These are phyloP conservation scores for Plodia interpunctella DNA, from an alignment of 1,140 invertebrate genomes.

Conservation along the genomic window DNA sequence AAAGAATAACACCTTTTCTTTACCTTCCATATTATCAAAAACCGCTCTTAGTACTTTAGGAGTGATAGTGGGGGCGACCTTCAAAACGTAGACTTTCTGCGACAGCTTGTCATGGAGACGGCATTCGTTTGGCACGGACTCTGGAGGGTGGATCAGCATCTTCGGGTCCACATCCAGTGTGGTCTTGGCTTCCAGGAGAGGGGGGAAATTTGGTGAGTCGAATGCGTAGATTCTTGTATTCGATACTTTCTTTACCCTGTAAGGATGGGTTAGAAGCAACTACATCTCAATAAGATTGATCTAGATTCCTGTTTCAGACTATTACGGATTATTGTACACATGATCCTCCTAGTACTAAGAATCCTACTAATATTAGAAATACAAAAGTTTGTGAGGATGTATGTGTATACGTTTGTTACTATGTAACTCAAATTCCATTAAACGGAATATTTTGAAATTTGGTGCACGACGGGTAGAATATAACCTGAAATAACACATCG, in stretches of 20 bases:
- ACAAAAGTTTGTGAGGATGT: too few species aligned
- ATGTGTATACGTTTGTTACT: too few species aligned
- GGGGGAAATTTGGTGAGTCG: constrained; percentile 90
- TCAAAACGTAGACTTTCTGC: constrained; percentile 89
- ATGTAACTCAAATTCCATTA: too few species aligned
- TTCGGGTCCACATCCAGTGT: constrained; percentile 58
- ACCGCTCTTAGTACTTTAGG: constrained; percentile 82
- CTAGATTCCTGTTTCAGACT: too few species aligned
- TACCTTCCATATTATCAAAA: constrained; percentile 60
- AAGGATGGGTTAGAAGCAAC: constrained; percentile 12
- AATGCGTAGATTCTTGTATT: constrained; percentile 93
- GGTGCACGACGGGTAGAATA: too few species aligned
- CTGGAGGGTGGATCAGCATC: constrained; percentile 52
- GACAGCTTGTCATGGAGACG: constrained; percentile 86
- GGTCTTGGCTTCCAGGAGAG: constrained; percentile 79
- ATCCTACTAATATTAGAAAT: too few species aligned
- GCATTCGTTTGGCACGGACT: constrained; percentile 57
- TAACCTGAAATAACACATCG: too few species aligned
- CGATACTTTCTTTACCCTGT: constrained; percentile 89
- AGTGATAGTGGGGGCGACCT: constrained; percentile 94
- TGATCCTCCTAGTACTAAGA: too few species aligned
- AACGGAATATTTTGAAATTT: too few species aligned
- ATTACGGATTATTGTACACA: too few species aligned
- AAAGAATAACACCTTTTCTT: neutral
- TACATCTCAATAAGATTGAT: too few species aligned